Evolutionary conservation across 1,140 invertebrate species (phyloP), one percentile per base, ranked within the genome.

Genomic region (Pogonus chalceus): DNA sequence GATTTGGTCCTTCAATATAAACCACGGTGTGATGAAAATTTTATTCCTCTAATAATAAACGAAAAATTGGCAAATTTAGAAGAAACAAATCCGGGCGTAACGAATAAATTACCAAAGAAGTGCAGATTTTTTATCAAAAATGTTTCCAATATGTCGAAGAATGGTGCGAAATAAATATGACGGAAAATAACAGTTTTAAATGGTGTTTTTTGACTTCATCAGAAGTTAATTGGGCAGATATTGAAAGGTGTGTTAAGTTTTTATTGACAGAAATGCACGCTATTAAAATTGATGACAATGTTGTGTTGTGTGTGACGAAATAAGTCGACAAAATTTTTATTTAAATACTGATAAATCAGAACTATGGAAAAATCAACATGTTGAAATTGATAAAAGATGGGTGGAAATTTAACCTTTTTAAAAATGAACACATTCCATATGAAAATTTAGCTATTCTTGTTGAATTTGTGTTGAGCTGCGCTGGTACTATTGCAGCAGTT

Each of bases 91-190:
- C 23, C 20, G 53, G 43, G 43, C 43, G 43, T 43, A 39, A 48
- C 18, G 37, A 18, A 26, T 26, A 54, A 48, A 43, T 54, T 54
- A 52, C 50, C 50, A 48, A 54, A 54, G 1, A 54, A 49, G 53
- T 54, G 24, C 3, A 53, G 35, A 46, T 22, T 46, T 54, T 35
- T 54, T 49, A 49, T n/a, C 43, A 49, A 54, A 54, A n/a, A 54
- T 54, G 53, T 54, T 49, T 54, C 31, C n/a, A 52, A 54, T 54
- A 35, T 49, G 26, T 51, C 49, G 20, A 51, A 55, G 54, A 55
- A 55, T 55, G 24, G n/a, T 49, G 23, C 50, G 47, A 54, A 54
- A 54, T 23, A 54, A 54, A 49, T 49, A 54, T 54, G 3, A 54
- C 53, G 31, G 22, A 24, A 54, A 49, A 54, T 46, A 49, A 49